Percentiles rank a stretch among this genome's conserved stretches.
phyloP scores from a whole-genome alignment of 2,888 invertebrate genomes.

The Autographa gamma region DNA sequence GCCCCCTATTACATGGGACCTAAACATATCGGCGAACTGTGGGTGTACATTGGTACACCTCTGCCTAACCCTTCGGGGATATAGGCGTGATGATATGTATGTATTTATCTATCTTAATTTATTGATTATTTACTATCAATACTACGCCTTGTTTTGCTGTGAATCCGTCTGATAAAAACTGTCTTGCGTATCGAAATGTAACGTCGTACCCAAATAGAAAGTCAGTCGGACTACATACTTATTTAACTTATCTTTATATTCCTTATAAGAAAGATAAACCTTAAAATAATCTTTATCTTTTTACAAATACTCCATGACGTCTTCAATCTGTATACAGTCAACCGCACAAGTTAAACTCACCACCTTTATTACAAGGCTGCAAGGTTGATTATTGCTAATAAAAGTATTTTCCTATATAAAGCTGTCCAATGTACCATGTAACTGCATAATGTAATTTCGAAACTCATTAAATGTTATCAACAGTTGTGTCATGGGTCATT shows the following conservation, averaged over 20 bases:
- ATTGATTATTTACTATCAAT: not conserved
- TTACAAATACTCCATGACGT: slow-evolving; percentile 4
- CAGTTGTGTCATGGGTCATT: slow-evolving; percentile 52
- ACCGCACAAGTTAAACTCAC: not conserved
- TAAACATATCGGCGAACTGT: no score
- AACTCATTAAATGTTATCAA: slow-evolving; percentile 55
- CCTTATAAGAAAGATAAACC: not conserved
- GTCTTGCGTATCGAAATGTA: no score
- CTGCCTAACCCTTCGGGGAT: no score
- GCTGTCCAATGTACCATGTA: slow-evolving; percentile 2
- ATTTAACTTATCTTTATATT: not conserved
- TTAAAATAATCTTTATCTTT: slow-evolving; percentile 4
- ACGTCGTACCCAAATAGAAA: not conserved
- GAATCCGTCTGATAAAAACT: no score
- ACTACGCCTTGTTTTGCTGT: no score
- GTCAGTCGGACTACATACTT: not conserved
- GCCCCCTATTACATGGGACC: no score
- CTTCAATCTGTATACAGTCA: not conserved
- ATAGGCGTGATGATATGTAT: no score
- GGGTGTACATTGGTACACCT: no score
- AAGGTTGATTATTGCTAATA: not conserved
- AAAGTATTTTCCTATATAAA: not conserved
- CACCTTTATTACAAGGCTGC: not conserved
- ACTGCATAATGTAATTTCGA: slow-evolving; percentile 29
- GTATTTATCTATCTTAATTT: not conserved